phyloP scores from a whole-genome alignment of 2,888 invertebrate species.

The Leuctra nigra region DNA sequence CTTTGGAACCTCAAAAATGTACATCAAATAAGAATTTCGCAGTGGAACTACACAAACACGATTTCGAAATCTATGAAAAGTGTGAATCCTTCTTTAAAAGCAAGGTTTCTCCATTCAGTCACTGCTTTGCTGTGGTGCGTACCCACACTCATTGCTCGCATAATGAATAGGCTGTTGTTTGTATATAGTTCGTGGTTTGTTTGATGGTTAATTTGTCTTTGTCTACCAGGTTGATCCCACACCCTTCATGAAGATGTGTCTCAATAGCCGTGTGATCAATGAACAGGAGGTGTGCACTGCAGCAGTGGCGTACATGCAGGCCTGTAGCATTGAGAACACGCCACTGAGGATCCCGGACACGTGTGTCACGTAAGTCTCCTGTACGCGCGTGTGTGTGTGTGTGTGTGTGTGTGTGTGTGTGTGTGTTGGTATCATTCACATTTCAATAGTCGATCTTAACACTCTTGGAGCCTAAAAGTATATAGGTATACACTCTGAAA shows the following conservation, averaged over 20 bases:
- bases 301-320: conserved; percentile 73
- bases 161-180: too few species aligned
- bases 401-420: too few species aligned
- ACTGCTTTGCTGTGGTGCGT: conserved; percentile 58
- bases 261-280: conserved; percentile 37
- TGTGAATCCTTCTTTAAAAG: conserved; percentile 62
- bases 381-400: neutral
- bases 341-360: conserved; percentile 72
- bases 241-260: conserved; percentile 40
- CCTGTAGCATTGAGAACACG: conserved; percentile 66
- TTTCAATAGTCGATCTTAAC: too few species aligned
- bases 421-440: too few species aligned
- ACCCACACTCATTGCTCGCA: too few species aligned
- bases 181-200: too few species aligned
- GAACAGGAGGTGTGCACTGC: conserved; percentile 59
- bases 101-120: conserved; percentile 58
- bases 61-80: conserved; percentile 32
- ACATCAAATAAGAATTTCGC: conserved; percentile 26
- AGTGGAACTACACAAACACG: conserved; percentile 22
- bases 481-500: too few species aligned
- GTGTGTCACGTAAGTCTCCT: conserved; percentile 62
- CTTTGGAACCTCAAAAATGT: conserved; percentile 33
- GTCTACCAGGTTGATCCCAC: conserved; percentile 37
- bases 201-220: neutral
- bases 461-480: too few species aligned